Base-by-base conservation (phyloP, 2,797 vertebrate genomes). In the Alectoris magna region DNA sequence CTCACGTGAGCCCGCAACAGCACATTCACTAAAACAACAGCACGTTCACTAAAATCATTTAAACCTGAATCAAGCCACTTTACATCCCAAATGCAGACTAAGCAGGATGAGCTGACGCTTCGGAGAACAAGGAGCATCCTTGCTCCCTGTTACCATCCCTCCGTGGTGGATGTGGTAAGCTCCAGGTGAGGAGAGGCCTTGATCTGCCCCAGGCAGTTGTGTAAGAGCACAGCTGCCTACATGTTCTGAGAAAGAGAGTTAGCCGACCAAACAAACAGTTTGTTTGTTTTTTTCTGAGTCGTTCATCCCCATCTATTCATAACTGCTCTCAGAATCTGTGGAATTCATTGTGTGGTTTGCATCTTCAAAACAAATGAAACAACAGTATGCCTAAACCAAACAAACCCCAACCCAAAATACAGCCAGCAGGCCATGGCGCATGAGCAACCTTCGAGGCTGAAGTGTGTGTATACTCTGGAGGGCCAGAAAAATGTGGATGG, bases 331-430 rank as follows among this genome's bases (percentile, higher is more conserved):
- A 94, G 91, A 93, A 93, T 95, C 84, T 9, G 1, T 87, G 95
- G 96, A 95, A 96, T 96, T 93, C 74, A 77, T 94, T 95, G 94
- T 93, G 88, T 96, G 94, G 92, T 96, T 94, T 96, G 87, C 89
- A 96, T 93, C 92, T 91, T 96, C 86, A 96, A 97, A 96, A 97
- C 95, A 97, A 96, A 97, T 67, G 94, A 93, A 88, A 94, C 93
- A 92, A 84, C 95, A 95, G 96, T 95, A 96, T 95, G 96, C 53
- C 71, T 94, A 96, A 96, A 94, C 66, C 94, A 96, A 97, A 96
- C 95, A 96, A 96, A 93, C 44, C 46, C 75, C 89, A 93, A 84
- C 49, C 39, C 94, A 82, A 91, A 96, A 94, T 64, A 91, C 75
- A 87, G 86, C 81, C 83, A 90, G 72, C 82, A 72, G 72, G 53